Evolutionary conservation across 1,140 invertebrate genomes (phyloP).

Genomic region (Caligus rogercresseyi): DNA sequence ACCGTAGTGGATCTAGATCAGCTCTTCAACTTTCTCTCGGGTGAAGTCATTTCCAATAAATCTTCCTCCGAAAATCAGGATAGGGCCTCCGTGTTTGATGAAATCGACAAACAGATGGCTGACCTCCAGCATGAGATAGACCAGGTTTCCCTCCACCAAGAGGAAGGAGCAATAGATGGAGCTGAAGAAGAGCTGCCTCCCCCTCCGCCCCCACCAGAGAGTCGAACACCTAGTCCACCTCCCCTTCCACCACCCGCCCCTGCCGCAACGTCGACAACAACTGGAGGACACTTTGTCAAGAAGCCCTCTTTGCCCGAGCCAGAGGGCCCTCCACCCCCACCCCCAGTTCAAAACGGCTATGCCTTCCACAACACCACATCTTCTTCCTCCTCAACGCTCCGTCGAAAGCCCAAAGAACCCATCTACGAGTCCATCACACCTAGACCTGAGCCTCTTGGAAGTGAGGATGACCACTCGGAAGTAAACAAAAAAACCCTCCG

Average conservation of each 20-base stretch:
- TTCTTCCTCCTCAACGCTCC: not conserved
- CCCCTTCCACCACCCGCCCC: slow-evolving; percentile 23
- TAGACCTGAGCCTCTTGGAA: slow-evolving; percentile 26
- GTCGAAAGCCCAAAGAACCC: slow-evolving; percentile 38
- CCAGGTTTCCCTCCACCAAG: slow-evolving; percentile 31
- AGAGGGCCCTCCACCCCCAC: slow-evolving; percentile 48
- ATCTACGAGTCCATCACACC: slow-evolving; percentile 66
- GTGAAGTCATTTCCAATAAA: slow-evolving; percentile 27
- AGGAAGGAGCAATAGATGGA: slow-evolving; percentile 21
- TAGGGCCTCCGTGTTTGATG: slow-evolving; percentile 43
- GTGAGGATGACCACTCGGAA: slow-evolving; percentile 16
- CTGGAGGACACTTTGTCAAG: too few relatives aligned
- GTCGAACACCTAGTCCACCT: slow-evolving; percentile 19
- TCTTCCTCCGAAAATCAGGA: slow-evolving; percentile 24
- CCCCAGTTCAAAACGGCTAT: slow-evolving; percentile 31
- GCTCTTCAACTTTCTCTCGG: slow-evolving; percentile 75
- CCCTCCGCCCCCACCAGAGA: slow-evolving; percentile 16
- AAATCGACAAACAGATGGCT: slow-evolving; percentile 65
- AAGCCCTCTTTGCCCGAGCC: slow-evolving; percentile 50
- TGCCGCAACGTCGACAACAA: slow-evolving; percentile 17
- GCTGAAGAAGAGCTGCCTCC: not conserved
- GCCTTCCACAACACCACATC: slow-evolving; percentile 12
- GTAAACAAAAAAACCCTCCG: slow-evolving; percentile 13
- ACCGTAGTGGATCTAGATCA: slow-evolving; percentile 76
- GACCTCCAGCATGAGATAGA: slow-evolving; percentile 58